Conservation (phyloP, 1,140 invertebrate species). For the Trialeurodes vaporariorum region DNA sequence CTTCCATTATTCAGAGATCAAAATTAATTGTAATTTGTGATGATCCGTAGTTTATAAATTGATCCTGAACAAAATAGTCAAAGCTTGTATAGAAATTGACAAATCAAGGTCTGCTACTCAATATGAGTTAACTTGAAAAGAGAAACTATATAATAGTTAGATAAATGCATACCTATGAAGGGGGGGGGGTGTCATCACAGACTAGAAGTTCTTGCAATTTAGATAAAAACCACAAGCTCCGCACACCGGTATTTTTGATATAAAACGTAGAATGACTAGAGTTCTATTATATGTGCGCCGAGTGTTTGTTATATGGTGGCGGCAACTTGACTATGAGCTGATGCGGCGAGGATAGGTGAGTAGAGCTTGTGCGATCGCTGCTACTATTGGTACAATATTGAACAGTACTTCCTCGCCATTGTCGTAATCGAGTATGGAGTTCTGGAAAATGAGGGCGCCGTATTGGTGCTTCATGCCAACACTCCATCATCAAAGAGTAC, state of each 20-base stretch:
- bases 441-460: constrained; percentile 80
- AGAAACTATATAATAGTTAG: neutral
- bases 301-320: neutral
- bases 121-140: neutral
- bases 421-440: constrained; percentile 38
- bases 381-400: neutral
- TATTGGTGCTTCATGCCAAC: constrained; percentile 88
- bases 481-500: constrained; percentile 91
- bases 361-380: neutral
- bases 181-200: neutral
- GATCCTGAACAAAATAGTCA: neutral
- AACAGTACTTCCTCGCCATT: constrained; percentile 16
- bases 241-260: too few species aligned
- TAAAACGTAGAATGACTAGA: neutral
- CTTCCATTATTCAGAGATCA: too few species aligned
- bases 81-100: neutral
- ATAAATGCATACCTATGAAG: neutral
- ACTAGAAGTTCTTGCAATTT: neutral
- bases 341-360: neutral
- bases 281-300: neutral
- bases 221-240: too few species aligned
- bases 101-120: neutral
- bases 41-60: too few species aligned
- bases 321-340: neutral
- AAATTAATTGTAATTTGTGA: too few species aligned